A percentile compares a stretch with the other conserved stretches of the same genome.
Evolutionary conservation across 2,113 vertebrate species (phyloP).

Genomic region (Microtus ochrogaster): DNA sequence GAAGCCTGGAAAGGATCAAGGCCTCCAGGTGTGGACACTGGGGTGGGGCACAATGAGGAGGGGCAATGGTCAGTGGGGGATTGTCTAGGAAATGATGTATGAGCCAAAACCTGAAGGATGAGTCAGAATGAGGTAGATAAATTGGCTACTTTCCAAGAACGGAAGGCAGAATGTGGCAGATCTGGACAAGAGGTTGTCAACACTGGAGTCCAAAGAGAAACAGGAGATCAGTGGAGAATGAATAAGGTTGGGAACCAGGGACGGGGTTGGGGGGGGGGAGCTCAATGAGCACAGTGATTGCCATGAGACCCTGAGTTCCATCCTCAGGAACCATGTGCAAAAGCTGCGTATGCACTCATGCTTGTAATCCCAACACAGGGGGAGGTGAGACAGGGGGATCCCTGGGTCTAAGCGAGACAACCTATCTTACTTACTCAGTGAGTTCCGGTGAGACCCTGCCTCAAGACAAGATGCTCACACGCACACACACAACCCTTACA

Average conservation of each 20-base stretch:
- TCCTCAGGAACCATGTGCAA: background rate
- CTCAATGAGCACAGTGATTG: background rate
- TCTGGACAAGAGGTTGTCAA: background rate
- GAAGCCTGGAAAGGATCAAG: background rate
- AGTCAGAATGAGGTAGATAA: background rate
- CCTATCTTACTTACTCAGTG: background rate
- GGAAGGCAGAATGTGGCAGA: background rate
- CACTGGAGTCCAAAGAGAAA: background rate
- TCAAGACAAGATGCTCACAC: background rate
- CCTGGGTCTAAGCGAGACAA: background rate
- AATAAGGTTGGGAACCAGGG: background rate
- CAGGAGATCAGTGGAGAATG: background rate
- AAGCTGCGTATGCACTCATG: background rate
- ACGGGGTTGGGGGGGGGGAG: background rate
- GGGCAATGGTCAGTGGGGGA: background rate
- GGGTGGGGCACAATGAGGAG: background rate
- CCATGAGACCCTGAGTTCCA: background rate
- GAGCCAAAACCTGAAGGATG: background rate
- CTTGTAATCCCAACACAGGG: background rate
- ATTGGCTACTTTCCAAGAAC: slow-evolving; percentile 7
- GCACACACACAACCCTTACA: background rate
- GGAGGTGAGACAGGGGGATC: background rate
- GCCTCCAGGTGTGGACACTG: background rate
- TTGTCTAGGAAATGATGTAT: background rate
- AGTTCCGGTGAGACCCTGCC: background rate